phyloP scores from a whole-genome alignment of 2,113 vertebrate species.

The Protomyctophum bolini region DNA sequence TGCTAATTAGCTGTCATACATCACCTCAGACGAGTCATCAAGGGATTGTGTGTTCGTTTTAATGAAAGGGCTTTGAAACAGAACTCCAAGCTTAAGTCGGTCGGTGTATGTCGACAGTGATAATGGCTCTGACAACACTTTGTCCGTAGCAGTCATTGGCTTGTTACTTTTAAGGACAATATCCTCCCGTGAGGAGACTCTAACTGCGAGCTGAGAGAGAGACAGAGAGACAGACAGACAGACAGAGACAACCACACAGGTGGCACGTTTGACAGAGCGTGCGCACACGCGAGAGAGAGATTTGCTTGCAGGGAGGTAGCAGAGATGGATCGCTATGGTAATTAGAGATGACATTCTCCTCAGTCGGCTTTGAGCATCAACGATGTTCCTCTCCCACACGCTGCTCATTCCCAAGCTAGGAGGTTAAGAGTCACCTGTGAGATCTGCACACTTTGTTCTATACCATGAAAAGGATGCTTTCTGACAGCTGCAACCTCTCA shows the following conservation, averaged over 20 bases:
- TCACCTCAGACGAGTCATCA: slow-evolving; percentile 33
- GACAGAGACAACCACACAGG: no score
- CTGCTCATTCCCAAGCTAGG: slow-evolving; percentile 46
- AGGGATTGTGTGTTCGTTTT: not conserved
- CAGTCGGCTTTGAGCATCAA: slow-evolving; percentile 58
- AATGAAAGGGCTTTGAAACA: slow-evolving; percentile 27
- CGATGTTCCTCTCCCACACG: slow-evolving; percentile 36
- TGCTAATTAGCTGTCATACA: slow-evolving; percentile 53
- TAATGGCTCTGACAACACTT: not conserved
- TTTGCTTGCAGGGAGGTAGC: not conserved
- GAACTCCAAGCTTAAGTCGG: slow-evolving; percentile 26
- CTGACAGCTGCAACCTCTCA: slow-evolving; percentile 34
- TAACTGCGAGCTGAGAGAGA: no score
- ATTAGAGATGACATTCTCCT: slow-evolving; percentile 66
- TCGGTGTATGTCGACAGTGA: not conserved
- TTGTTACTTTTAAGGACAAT: no score
- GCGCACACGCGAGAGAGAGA: no score
- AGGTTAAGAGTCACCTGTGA: slow-evolving; percentile 45
- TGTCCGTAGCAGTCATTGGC: no score
- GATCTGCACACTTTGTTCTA: slow-evolving; percentile 24
- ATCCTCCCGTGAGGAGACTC: no score
- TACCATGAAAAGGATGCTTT: slow-evolving; percentile 26
- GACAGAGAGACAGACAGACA: no score
- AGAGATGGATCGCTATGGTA: slow-evolving; percentile 64
- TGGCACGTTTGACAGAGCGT: no score